phyloP scores from a whole-genome alignment of 92 coral and sea anemone species.

The Plumapathes pennacea region DNA sequence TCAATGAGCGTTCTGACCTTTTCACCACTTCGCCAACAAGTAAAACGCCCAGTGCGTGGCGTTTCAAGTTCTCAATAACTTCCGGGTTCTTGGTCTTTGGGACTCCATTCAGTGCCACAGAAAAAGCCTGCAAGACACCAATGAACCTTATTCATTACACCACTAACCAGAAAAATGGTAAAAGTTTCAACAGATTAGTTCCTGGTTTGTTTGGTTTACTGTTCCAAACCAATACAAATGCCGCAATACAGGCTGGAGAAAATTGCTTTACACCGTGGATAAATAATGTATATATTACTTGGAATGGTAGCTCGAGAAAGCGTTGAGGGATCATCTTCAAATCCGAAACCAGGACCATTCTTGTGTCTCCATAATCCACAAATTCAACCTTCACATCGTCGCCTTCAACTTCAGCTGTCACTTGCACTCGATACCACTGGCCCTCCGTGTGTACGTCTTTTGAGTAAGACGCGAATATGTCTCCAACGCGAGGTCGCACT shows the following conservation, averaged over 20 bases:
- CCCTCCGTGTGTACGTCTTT: constrained; percentile 78
- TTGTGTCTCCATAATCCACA: constrained; percentile 86
- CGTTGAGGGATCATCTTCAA: constrained; percentile 68
- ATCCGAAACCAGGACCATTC: constrained; percentile 45
- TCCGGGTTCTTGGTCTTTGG: constrained; percentile 89
- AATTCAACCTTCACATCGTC: constrained; percentile 67
- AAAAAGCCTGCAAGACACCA: constrained; percentile 56
- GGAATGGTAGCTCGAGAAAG: constrained; percentile 86
- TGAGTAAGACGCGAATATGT: constrained; percentile 71
- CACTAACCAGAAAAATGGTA: too few species aligned
- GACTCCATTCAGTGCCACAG: constrained; percentile 68
- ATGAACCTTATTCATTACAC: too few species aligned
- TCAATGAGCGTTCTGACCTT: constrained; percentile 60
- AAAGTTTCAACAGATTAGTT: too few species aligned
- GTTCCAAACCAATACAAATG: too few species aligned
- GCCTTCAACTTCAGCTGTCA: constrained; percentile 44
- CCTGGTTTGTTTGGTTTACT: too few species aligned
- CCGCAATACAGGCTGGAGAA: too few species aligned
- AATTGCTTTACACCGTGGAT: too few species aligned
- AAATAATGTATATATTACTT: too few species aligned
- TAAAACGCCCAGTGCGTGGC: constrained; percentile 60
- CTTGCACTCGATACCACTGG: constrained; percentile 89
- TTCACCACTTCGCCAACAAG: constrained; percentile 75
- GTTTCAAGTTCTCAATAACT: constrained; percentile 72
- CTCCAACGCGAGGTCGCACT: constrained; percentile 39